Evolutionary conservation across 2,888 invertebrate genomes (phyloP).

Genomic region (Limnephilus lunatus): DNA sequence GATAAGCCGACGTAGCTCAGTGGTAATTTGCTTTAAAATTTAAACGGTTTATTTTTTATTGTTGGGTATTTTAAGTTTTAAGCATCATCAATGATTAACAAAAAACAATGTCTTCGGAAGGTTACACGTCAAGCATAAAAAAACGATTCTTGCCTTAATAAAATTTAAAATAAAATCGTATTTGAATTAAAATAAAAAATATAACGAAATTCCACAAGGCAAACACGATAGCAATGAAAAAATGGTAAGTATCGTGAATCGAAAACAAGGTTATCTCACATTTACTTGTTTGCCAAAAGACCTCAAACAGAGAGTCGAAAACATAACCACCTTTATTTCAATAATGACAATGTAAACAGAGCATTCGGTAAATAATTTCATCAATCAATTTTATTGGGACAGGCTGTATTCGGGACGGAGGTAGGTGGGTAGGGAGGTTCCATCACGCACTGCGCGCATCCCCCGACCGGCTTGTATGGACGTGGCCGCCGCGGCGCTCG

Average conservation of each 20-base stretch:
- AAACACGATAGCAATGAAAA: neutral
- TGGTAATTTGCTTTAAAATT: no score
- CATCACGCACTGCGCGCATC: constrained; percentile 61
- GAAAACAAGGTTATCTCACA: neutral
- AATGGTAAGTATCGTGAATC: neutral
- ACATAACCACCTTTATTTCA: neutral
- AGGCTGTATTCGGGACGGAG: constrained; percentile 27
- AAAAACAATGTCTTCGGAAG: no score
- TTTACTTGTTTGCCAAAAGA: neutral
- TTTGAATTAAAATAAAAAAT: neutral
- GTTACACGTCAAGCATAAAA: no score
- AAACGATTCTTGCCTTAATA: no score
- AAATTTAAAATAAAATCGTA: no score
- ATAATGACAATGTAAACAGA: constrained; percentile 3
- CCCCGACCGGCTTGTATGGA: constrained; percentile 34
- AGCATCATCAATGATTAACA: no score
- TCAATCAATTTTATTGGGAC: constrained; percentile 41
- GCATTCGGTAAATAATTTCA: constrained; percentile 16
- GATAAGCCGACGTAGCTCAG: no score
- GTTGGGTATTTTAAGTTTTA: no score
- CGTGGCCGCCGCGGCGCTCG: constrained; percentile 32
- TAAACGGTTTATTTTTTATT: no score
- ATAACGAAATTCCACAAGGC: neutral
- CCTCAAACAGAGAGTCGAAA: neutral
- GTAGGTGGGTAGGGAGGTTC: neutral